Evolutionary conservation across 2,888 invertebrate genomes (phyloP), one percentile per base, ranked within the genome.

Genomic region (Rhaphigaster nebulosa): DNA sequence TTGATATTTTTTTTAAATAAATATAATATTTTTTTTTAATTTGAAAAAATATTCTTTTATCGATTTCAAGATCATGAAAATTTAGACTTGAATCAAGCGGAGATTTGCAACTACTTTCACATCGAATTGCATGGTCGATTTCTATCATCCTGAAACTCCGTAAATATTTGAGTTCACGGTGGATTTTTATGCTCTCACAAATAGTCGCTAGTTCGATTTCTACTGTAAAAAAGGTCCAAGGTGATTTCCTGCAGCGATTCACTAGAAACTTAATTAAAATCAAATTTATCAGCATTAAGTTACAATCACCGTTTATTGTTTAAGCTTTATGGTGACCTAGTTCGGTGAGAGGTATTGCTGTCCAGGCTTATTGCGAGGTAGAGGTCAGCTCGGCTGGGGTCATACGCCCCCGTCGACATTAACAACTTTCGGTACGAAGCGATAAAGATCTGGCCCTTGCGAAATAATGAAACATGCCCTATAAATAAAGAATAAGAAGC

Each of bases 371-470:
- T 80, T 80, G 41, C 41, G 80, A 80, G 41, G 41, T 26, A 80
- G 80, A 12, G 80, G 80, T 80, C 80, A 80, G 10, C 26, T 26
- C 6, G 15, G n/a, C 26, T 12, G 70, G 26, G 80, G 80, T 80
- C 80, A 26, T 80, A 80, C 80, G 80, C 80, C 80, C 80, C 41
- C 80, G 41, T 23, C 38, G 80, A 80, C 80, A 41, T 26, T 65
- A 80, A 80, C 80, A 80, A 80, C 80, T 41, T 80, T 80, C 80
- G 80, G 80, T 80, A 45, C 80, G 41, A 18, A 23, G 80, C 80
- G 80, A 80, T 80, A 80, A 80, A 80, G 23, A 80, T 80, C 80
- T 80, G 29, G 41, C 8, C 8, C 80, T 80, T 80, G 41, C 41
- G 80, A 41, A 80, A 80, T 80, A 41, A 80, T 6, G 41, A 18